Conservation (phyloP, 2,888 invertebrate species). For the Drosophila rellima region DNA sequence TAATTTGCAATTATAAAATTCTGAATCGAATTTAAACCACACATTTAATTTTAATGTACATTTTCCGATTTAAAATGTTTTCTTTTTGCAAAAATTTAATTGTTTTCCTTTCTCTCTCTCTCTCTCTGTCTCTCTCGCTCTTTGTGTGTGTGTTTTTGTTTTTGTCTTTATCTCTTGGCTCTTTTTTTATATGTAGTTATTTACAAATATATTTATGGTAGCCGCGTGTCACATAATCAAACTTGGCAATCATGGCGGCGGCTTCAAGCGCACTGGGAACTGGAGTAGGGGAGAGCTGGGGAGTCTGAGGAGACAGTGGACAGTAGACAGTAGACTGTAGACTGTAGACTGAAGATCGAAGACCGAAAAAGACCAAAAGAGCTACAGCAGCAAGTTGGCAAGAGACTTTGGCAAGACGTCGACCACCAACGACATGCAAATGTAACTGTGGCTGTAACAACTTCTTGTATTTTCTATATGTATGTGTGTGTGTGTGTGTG, state of each 20-base stretch:
- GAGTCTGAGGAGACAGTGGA: slow-evolving; percentile 2
- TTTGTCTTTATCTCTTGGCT: not conserved
- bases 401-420: slow-evolving; percentile 26
- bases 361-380: slow-evolving; percentile 35
- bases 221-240: slow-evolving; percentile 77
- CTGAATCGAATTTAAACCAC: not conserved
- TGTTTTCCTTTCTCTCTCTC: not conserved
- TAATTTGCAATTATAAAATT: not conserved
- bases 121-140: not conserved
- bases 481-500: slow-evolving; percentile 33
- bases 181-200: not conserved
- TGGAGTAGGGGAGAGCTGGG: slow-evolving; percentile 17
- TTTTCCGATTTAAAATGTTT: too few species aligned
- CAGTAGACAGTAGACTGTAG: not conserved
- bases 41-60: too few species aligned
- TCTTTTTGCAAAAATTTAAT: too few species aligned
- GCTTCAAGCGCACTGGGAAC: slow-evolving; percentile 58
- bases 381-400: slow-evolving; percentile 14
- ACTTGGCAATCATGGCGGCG: slow-evolving; percentile 62
- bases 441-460: slow-evolving; percentile 42
- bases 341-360: slow-evolving; percentile 13
- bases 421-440: slow-evolving; percentile 80
- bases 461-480: slow-evolving; percentile 13
- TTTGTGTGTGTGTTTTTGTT: too few species aligned
- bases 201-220: slow-evolving; percentile 67